Evolutionary conservation across 2,797 vertebrate genomes (phyloP), one percentile per base, ranked within the genome.

Genomic region (Xyrichtys novacula): DNA sequence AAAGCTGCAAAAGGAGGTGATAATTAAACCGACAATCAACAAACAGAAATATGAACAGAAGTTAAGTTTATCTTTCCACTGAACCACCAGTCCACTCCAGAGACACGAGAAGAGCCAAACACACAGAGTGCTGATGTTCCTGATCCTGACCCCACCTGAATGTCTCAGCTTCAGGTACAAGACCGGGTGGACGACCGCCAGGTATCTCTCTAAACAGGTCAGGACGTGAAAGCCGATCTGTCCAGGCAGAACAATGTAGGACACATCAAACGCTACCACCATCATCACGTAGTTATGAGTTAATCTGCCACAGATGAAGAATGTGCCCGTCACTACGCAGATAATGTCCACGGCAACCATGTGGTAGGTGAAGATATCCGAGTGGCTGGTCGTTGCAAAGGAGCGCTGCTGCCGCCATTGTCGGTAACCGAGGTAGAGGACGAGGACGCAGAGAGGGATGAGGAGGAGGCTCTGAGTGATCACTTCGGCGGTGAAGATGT

Each of bases 181-280:
- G 55, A 86, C 3, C 0, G 81, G 85, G 3, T 80, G 74, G 39
- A 82, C 42, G 0, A 81, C 80, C 11, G 84, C 80, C 40, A 86
- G 15, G 2, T 83, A 81, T 5, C 66, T 52, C 0, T 86, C 81
- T 11, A 68, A 26, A 38, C 78, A 78, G 7, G 65, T 71, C 11
- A 86, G 43, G 7, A 50, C 0, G 14, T 84, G 67, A 22, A 84
- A 56, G 2, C 2, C 0, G 0, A 20, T 14, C 0, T 70, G n/a
- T 10, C 28, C 67, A 0, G 11, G 14, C 0, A 8, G 17, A 22
- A 0, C 1, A 1, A 42, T 0, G 7, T 0, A 14, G 0, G 1
- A 0, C 0, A 2, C 0, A 16, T 2, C 52, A 0, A 0, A 0
- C 1, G 53, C 58, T 1, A 23, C 2, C 0, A 0, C 0, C 1